Conservation (phyloP, 2,888 invertebrate species). For the Macrophya alboannulata region DNA sequence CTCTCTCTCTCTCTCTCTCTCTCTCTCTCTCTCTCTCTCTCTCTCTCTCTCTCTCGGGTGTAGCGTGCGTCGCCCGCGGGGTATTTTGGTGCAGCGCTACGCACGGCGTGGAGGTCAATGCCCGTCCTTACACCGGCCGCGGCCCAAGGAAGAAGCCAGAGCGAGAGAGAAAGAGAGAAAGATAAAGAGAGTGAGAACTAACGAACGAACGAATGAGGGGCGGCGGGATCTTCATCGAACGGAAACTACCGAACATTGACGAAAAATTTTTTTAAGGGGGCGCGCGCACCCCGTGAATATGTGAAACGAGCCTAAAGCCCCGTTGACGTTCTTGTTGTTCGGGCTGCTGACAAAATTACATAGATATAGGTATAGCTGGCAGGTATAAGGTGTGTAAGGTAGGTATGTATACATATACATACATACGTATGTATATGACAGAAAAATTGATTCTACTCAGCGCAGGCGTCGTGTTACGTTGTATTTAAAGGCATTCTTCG, state of each 20-base stretch:
- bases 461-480: not conserved
- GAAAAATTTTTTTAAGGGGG: slow-evolving; percentile 27
- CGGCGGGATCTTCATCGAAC: slow-evolving; percentile 32
- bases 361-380: not conserved
- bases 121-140: slow-evolving; percentile 80
- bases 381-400: not conserved
- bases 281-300: slow-evolving; percentile 25
- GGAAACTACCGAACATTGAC: slow-evolving; percentile 33
- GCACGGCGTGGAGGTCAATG: slow-evolving; percentile 79
- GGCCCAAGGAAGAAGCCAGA: slow-evolving; percentile 71
- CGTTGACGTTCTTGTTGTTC: slow-evolving; percentile 22
- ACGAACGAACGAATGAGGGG: slow-evolving; percentile 30
- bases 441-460: not conserved
- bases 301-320: not conserved
- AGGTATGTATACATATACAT: no score
- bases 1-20: slow-evolving; percentile 61
- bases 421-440: not conserved
- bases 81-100: slow-evolving; percentile 77
- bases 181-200: slow-evolving; percentile 59
- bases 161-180: slow-evolving; percentile 59
- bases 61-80: slow-evolving; percentile 61
- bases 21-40: slow-evolving; percentile 62
- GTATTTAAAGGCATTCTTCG: not conserved
- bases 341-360: not conserved
- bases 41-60: slow-evolving; percentile 58